phyloP scores from a whole-genome alignment of 2,888 invertebrate genomes.

The Folsomia manolachei region DNA sequence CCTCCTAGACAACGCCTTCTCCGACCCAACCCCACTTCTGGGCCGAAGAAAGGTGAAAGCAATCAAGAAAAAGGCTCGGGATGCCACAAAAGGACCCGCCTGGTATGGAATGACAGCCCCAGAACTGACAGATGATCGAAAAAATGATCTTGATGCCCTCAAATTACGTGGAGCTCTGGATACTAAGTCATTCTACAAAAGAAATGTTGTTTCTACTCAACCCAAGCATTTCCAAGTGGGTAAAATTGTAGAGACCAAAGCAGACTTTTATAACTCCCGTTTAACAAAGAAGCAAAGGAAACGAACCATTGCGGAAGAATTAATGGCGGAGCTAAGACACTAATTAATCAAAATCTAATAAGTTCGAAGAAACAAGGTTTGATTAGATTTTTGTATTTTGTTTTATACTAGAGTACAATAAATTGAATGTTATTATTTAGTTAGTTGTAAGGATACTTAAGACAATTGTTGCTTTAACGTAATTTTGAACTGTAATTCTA shows the following conservation, averaged over 20 bases:
- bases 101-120: conserved; percentile 90
- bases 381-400: no score
- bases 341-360: no score
- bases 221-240: conserved; percentile 92
- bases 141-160: conserved; percentile 81
- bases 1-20: neutral
- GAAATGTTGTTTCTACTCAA: conserved; percentile 76
- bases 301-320: conserved; percentile 87
- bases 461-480: no score
- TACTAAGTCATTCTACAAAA: conserved; percentile 92
- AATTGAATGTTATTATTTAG: no score
- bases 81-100: conserved; percentile 59
- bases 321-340: neutral
- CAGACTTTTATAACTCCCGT: conserved; percentile 81
- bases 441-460: no score
- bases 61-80: conserved; percentile 57
- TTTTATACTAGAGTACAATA: no score
- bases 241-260: conserved; percentile 69
- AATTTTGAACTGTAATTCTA: no score
- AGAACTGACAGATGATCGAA: conserved; percentile 82
- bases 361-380: no score
- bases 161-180: conserved; percentile 90
- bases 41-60: conserved; percentile 40
- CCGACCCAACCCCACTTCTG: conserved; percentile 13
- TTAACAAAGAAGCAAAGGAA: conserved; percentile 83